Evolutionary conservation across 2,113 vertebrate species (phyloP).

Genomic region (Cinclus mexicanus): DNA sequence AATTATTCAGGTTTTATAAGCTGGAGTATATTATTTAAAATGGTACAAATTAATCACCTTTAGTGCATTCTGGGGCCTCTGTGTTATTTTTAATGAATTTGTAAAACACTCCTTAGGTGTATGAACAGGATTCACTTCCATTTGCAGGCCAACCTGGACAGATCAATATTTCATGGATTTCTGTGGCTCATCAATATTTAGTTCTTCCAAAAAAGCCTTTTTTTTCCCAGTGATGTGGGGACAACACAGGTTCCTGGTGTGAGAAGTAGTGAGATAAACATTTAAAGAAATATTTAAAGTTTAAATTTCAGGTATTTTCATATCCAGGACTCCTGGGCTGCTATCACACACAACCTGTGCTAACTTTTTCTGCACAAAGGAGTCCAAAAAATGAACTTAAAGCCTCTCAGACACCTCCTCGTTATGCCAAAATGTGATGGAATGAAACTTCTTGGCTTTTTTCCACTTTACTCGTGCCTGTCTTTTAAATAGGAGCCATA

Average conservation of each 20-base stretch:
- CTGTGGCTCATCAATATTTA: not conserved
- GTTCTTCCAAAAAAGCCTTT: not conserved
- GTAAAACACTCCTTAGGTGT: not conserved
- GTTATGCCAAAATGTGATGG: not conserved
- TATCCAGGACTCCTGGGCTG: accelerated
- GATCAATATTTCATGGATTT: not conserved
- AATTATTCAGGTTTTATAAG: not conserved
- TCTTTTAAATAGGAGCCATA: not conserved
- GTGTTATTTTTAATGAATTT: not conserved
- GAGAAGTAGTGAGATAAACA: not conserved
- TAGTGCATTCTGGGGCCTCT: not conserved
- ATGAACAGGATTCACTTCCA: not conserved
- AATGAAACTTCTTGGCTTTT: not conserved
- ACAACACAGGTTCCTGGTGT: not conserved
- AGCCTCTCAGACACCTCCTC: not conserved
- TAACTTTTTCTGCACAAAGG: not conserved
- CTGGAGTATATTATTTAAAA: not conserved
- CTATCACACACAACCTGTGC: not conserved
- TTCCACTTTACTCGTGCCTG: not conserved
- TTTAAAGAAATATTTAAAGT: not conserved
- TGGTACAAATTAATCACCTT: slow-evolving; percentile 10
- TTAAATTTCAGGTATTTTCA: not conserved
- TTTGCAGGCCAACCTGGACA: not conserved
- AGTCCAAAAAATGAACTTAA: not conserved
- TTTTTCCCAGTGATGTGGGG: not conserved